Evolutionary conservation across 2,888 invertebrate species (phyloP).

Genomic region (Ormyrus labotus): DNA sequence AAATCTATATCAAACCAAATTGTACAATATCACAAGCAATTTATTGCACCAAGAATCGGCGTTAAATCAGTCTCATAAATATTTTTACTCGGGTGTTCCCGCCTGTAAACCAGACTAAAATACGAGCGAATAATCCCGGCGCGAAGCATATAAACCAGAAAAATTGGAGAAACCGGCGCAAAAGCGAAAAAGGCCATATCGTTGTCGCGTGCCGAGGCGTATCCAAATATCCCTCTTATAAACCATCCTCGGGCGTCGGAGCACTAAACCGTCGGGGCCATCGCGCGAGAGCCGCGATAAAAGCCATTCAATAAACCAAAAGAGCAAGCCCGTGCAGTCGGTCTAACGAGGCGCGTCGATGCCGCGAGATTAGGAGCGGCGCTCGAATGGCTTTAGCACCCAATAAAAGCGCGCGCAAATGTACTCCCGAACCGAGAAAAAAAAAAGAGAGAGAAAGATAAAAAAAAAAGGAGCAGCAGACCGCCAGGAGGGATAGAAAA

Average conservation of each 20-base stretch:
- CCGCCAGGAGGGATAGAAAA: not conserved
- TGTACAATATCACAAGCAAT: no score
- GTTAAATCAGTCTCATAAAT: no score
- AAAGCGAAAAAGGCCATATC: slow-evolving; percentile 4
- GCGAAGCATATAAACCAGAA: no score
- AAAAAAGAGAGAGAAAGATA: slow-evolving; percentile 10
- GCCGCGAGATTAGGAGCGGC: slow-evolving; percentile 45
- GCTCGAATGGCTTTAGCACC: slow-evolving; percentile 70
- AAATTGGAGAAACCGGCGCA: no score
- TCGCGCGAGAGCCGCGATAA: slow-evolving; percentile 36
- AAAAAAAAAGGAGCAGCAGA: slow-evolving; percentile 25
- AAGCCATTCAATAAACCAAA: slow-evolving; percentile 58
- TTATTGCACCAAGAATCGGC: no score
- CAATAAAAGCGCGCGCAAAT: slow-evolving; percentile 65
- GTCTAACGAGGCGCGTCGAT: slow-evolving; percentile 58
- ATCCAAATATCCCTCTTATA: slow-evolving; percentile 40
- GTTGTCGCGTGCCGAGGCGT: slow-evolving; percentile 62
- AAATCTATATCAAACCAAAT: no score
- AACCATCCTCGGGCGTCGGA: slow-evolving; percentile 10
- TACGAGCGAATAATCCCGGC: no score
- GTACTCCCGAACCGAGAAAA: slow-evolving; percentile 48
- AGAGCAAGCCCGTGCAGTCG: slow-evolving; percentile 47
- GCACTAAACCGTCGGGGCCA: slow-evolving; percentile 1
- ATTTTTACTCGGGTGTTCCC: no score
- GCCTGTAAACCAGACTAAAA: no score